Evolutionary conservation across 1,140 invertebrate genomes (phyloP), one percentile per base, ranked within the genome.

Genomic region (Pseudomyrmex gracilis): DNA sequence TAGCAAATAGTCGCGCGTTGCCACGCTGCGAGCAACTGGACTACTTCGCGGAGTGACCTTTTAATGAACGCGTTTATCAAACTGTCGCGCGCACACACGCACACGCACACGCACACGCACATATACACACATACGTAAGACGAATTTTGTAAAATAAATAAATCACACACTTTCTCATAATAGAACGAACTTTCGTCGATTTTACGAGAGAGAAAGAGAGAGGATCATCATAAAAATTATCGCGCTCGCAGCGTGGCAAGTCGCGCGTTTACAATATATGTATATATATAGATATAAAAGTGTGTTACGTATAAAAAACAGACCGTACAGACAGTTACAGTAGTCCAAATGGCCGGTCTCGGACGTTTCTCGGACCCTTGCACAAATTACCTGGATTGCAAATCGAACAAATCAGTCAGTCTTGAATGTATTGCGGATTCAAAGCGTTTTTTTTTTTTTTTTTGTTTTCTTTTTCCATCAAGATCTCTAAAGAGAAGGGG

Each of bases 301-400:
- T 82, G 57, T 82, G 47, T 83, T 78, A 76, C 63, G 22, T 83
- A 78, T 78, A 34, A 78, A 78, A 83, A 83, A 83, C 58, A 77
- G 82, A 66, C 22, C 73, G 43, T 67, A 34, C 34, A 22, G 20
- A 58, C 13, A 77, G 43, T 58, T 67, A 58, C 61, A 57, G 51
- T 24, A 83, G 60, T 73, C 58, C 15, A 68, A 34, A 34, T 34
- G 34, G 8, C 20, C 53, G 53, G 43, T 80, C 43, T 47, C 55
- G 17, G 34, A 74, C 24, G 24, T 61, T 13, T 64, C 24, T 80
- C 20, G 34, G 10, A 71, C 45, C 60, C 17, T 60, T 45, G 34
- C 47, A 9, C 57, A 67, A 55, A 15, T 53, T 13, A 34, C 34
- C 34, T 34, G 5, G n/a, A 12, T 53, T 20, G 10, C 45, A 67